Base-by-base conservation (phyloP, 2,888 invertebrate genomes). In the Aporophyla lueneburgensis region DNA sequence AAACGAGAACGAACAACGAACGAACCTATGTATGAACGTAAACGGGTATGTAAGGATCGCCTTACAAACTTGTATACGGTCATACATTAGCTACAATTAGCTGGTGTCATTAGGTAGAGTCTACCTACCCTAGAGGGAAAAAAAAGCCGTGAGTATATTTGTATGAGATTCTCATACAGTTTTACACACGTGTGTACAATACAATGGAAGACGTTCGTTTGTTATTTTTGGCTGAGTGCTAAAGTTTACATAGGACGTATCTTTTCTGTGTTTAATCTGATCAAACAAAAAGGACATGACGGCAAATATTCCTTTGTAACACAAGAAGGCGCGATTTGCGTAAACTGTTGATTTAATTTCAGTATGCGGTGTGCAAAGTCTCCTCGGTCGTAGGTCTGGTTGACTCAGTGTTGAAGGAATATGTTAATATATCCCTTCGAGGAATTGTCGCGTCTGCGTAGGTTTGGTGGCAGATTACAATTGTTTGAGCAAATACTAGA, bases 291-390 rank as follows among this genome's bases (percentile, higher is more conserved):
- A 49, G 1, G 6, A 51, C n/a, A 43, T 12, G 58, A 14, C 3
- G 21, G 10, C 33, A n/a, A 77, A 63, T 43, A 67, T 67, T 62
- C 59, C 3, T n/a, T 10, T 14, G 10, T 53, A 33, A 46, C 10
- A 10, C 12, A n/a, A 65, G 68, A 67, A 68, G 21, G 1, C 14
- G 19, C 46, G 61, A 67, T 81, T 81, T 67, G 61, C 56, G 14
- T 56, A 58, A 58, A 62, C 43, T 14, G 56, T 67, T 80, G 66
- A 62, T 71, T 81, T 63, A 67, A 67, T 81, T 67, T 67, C 12
- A 24, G 62, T 67, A 58, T 81, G 53, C 70, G 5, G 19, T 19
- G 53, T 56, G n/a, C 21, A 27, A 24, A 51, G 24, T 9, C 6
- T 12, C 27, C 19, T 24, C 40, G 19, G 33, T 24, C 0, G 1